Evolutionary conservation across 2,113 vertebrate species (phyloP).

Genomic region (Axis porcinus): DNA sequence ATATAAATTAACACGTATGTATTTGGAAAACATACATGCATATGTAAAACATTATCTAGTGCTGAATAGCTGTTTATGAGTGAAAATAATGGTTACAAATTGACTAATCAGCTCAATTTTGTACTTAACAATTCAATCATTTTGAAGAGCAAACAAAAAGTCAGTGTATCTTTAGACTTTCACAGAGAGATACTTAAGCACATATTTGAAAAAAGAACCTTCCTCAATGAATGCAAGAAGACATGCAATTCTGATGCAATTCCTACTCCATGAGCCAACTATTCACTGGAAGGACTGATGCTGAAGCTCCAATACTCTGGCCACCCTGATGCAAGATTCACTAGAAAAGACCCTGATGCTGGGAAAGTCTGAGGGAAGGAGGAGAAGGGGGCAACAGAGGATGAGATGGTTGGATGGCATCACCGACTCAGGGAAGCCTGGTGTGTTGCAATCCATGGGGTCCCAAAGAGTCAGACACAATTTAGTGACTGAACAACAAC

Average conservation of each 20-base stretch:
- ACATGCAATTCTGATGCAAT: constrained; percentile 61
- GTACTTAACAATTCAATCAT: constrained; percentile 72
- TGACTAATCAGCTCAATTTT: constrained; percentile 69
- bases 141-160: constrained; percentile 69
- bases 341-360: not conserved
- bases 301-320: not conserved
- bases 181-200: constrained; percentile 57
- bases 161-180: constrained; percentile 60
- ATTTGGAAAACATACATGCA: constrained; percentile 73
- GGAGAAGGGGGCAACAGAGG: not conserved
- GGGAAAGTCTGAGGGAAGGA: not conserved
- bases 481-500: not conserved
- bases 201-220: constrained; percentile 62
- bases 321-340: not conserved
- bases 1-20: constrained; percentile 69
- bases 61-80: constrained; percentile 66
- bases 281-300: not conserved
- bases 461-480: not conserved
- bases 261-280: constrained; percentile 56
- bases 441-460: not conserved
- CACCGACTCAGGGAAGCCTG: not conserved
- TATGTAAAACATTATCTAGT: constrained; percentile 52
- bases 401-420: not conserved
- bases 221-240: constrained; percentile 73
- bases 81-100: constrained; percentile 65